Evolutionary conservation across 2,797 vertebrate species (phyloP), one percentile per base, ranked within the genome.

Genomic region (Typhlichthys eigenmanni): DNA sequence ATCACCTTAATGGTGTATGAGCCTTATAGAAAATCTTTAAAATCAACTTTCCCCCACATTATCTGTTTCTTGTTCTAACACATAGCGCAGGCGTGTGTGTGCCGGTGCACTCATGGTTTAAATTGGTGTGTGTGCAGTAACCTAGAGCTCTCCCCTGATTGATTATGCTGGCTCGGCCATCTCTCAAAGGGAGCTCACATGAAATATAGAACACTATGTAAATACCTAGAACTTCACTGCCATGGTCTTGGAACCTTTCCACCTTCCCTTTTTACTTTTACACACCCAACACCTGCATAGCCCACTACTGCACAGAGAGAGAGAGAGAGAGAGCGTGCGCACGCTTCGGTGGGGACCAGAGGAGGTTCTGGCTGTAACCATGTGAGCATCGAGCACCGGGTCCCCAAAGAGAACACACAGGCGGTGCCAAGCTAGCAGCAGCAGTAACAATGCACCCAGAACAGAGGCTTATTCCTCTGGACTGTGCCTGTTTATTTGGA

Each of bases 401-500:
- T 87, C 88, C 86, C 87, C 56, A 54, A 74, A 84, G 87, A 87
- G 68, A 79, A 81, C 68, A 76, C 60, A 53, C 45, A 45, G 80
- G 61, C 83, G 62, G 80, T 67, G 81, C 83, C 85, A 82, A 81
- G 81, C 74, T 74, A 79, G 79, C 80, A 78, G 70, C 72, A 34
- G 82, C 78, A 69, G 77, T 80, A 81, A 80, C 83, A 84, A 82
- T 85, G 84, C 76, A 82, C 74, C 78, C 80, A 81, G 86, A 83
- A 87, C 87, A 83, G 74, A 86, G 68, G 86, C 84, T 87, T 83
- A 85, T 84, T 88, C 74, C 78, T 85, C 79, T 74, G 84, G 85
- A 89, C 87, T 82, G 82, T 72, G 84, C 71, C 83, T 88, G 87
- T 85, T 90, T 87, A 89, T 90, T 89, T 90, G 86, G 87, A 92